These are phyloP conservation scores for Ips typographus DNA, from an alignment of 1,140 invertebrate genomes.

Conservation along the genomic window DNA sequence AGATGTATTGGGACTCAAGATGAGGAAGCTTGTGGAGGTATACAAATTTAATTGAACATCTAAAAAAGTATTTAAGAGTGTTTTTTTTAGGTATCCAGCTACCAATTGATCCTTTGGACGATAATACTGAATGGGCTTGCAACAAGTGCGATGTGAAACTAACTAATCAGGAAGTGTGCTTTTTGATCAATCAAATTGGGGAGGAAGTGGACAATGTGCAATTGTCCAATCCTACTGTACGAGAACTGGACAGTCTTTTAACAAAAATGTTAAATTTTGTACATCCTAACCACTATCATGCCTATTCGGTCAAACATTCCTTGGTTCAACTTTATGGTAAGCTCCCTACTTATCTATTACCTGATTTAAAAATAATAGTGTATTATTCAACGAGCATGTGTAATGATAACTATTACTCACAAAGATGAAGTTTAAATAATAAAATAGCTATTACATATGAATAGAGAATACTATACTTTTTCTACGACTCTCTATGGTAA, in stretches of 20 bases:
- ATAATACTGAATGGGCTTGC: constrained; percentile 74
- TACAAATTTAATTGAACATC: neutral
- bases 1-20: constrained; percentile 62
- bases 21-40: constrained; percentile 40
- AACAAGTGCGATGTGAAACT: constrained; percentile 64
- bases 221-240: constrained; percentile 59
- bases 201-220: constrained; percentile 71
- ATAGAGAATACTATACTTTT: too few species aligned
- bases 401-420: too few species aligned
- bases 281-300: constrained; percentile 80
- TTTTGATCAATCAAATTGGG: constrained; percentile 68
- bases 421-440: too few species aligned
- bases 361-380: too few species aligned
- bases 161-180: constrained; percentile 58
- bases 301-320: constrained; percentile 76
- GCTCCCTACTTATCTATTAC: neutral
- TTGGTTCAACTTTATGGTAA: constrained; percentile 71
- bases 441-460: too few species aligned
- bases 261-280: constrained; percentile 66
- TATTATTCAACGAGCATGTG: too few species aligned
- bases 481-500: too few species aligned
- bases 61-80: neutral
- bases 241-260: constrained; percentile 62
- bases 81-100: constrained; percentile 56
- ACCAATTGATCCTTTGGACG: constrained; percentile 66